Percentiles rank a stretch among this genome's conserved stretches.
Conservation (phyloP, 1,140 invertebrate species). For the Littorina saxatilis region DNA sequence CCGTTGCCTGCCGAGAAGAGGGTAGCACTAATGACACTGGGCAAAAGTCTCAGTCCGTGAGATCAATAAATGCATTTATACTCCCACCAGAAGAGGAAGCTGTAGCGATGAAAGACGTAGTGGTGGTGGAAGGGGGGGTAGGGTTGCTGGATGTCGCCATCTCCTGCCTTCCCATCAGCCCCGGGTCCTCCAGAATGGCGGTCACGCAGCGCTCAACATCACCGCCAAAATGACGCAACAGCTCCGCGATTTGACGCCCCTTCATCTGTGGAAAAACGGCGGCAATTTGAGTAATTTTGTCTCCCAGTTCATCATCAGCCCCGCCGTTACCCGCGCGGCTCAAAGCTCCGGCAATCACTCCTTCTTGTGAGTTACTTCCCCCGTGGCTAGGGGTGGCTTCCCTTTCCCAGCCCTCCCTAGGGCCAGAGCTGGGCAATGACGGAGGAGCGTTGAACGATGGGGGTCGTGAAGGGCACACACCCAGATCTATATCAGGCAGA, state of each 20-base stretch:
- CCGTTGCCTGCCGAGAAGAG: too few species aligned
- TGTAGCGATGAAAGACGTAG: too few species aligned
- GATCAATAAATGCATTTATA: too few species aligned
- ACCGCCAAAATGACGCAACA: constrained; percentile 22
- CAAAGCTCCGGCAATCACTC: neutral
- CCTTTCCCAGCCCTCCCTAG: neutral
- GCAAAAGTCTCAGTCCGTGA: too few species aligned
- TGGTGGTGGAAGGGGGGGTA: neutral
- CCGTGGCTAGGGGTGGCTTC: neutral
- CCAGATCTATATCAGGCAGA: constrained; percentile 18
- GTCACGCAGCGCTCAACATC: constrained; percentile 27
- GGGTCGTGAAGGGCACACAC: neutral
- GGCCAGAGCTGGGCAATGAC: neutral
- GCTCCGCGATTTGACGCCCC: constrained; percentile 14
- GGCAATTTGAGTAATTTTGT: constrained; percentile 38
- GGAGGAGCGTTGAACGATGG: neutral
- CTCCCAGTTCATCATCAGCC: constrained; percentile 5
- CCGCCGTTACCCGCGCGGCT: neutral
- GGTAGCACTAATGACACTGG: too few species aligned
- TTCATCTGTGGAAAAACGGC: constrained; percentile 13
- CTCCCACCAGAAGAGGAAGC: too few species aligned
- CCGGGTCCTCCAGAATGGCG: constrained; percentile 8
- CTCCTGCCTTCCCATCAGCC: neutral
- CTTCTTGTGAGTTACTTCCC: neutral
- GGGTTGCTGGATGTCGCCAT: neutral